These are phyloP conservation scores for Melanophora roralis DNA, from an alignment of 2,888 invertebrate genomes.

Conservation along the genomic window DNA sequence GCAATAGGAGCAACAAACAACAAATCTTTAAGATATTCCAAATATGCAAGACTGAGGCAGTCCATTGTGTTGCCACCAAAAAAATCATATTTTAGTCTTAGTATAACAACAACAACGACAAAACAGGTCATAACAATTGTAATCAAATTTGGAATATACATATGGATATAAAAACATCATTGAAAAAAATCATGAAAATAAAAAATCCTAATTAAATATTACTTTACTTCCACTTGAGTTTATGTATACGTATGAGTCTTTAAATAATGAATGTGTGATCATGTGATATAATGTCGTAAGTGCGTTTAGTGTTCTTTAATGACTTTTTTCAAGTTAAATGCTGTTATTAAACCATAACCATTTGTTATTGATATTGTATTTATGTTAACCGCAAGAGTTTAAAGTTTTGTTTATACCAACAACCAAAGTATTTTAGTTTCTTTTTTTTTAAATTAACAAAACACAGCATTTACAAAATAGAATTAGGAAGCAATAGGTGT, in stretches of 20 bases:
- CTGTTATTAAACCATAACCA: constrained; percentile 41
- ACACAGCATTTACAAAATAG: constrained; percentile 56
- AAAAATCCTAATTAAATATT: too few species aligned
- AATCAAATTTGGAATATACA: too few species aligned
- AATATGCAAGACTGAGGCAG: too few species aligned
- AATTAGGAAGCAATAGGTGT: constrained; percentile 41
- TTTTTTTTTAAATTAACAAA: constrained; percentile 31
- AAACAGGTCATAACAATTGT: too few species aligned
- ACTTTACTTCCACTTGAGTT: too few species aligned
- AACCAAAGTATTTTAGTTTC: constrained; percentile 39
- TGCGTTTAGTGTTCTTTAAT: constrained; percentile 9
- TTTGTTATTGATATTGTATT: constrained; percentile 23
- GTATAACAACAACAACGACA: too few species aligned
- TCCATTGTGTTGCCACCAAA: too few species aligned
- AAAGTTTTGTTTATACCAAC: constrained; percentile 38
- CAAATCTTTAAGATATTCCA: too few species aligned
- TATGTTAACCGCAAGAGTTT: constrained; percentile 38
- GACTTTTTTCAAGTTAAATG: constrained; percentile 48
- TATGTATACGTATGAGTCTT: not conserved
- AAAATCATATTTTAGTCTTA: too few species aligned
- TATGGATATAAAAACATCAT: too few species aligned
- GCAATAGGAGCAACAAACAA: too few species aligned
- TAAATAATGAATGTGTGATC: constrained; percentile 4
- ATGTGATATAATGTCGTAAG: not conserved
- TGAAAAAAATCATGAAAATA: too few species aligned